These are phyloP conservation scores for Drosophila pandora DNA, from an alignment of 1,140 invertebrate genomes.

Conservation along the genomic window DNA sequence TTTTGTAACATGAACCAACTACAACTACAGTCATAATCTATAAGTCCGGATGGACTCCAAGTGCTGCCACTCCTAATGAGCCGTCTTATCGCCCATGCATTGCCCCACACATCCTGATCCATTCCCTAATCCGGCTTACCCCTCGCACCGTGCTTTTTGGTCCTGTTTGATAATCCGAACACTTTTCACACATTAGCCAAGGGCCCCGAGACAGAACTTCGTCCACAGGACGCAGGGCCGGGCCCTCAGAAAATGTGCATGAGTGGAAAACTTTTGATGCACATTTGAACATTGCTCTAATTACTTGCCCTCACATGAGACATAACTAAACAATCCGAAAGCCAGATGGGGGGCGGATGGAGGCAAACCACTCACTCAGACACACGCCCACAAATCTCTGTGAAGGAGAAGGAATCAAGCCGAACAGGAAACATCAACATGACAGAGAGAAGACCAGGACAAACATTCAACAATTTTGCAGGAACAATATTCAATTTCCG, in stretches of 20 bases:
- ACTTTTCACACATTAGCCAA: constrained; percentile 49
- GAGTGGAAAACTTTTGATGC: constrained; percentile 46
- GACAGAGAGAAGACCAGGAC: constrained; percentile 35
- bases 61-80: neutral
- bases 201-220: constrained; percentile 24
- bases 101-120: constrained; percentile 23
- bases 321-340: constrained; percentile 47
- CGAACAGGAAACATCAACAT: constrained; percentile 61
- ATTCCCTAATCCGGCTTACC: constrained; percentile 34
- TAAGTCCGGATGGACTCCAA: neutral
- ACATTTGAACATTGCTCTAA: constrained; percentile 54
- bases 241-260: constrained; percentile 11
- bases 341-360: constrained; percentile 26
- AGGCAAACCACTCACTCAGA: constrained; percentile 10
- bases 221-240: constrained; percentile 12
- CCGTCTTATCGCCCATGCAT: neutral
- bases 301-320: constrained; percentile 34
- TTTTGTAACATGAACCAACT: too few species aligned
- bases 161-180: constrained; percentile 27
- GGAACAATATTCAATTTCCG: constrained; percentile 81
- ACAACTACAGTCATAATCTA: too few species aligned
- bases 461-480: constrained; percentile 73
- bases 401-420: constrained; percentile 27
- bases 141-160: constrained; percentile 20
- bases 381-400: constrained; percentile 18